Evolutionary conservation across 2,888 invertebrate genomes (phyloP).

Genomic region (Julus scandinavius): DNA sequence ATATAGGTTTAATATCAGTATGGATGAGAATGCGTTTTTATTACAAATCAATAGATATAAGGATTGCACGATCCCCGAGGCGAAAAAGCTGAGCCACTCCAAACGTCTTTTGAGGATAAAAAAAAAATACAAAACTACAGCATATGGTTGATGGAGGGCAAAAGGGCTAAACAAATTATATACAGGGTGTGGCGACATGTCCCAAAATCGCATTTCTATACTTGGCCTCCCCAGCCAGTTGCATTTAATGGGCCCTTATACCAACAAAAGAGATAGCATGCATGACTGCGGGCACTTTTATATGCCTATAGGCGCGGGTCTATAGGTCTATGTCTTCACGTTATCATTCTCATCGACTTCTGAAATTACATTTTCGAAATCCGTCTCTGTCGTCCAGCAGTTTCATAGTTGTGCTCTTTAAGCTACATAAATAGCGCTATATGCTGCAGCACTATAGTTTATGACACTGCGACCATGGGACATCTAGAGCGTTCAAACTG

Average conservation of each 20-base stretch:
- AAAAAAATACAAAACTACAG: slow-evolving; percentile 16
- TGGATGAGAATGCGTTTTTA: slow-evolving; percentile 33
- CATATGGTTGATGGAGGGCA: slow-evolving; percentile 33
- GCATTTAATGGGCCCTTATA: slow-evolving; percentile 6
- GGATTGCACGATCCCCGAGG: slow-evolving; percentile 27
- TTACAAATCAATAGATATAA: slow-evolving; percentile 33
- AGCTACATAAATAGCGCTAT: not conserved
- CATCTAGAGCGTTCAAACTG: not conserved
- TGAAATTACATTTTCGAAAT: slow-evolving; percentile 21
- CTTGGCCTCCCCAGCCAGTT: slow-evolving; percentile 15
- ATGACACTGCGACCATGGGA: not conserved
- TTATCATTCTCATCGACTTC: slow-evolving; percentile 24
- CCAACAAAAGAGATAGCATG: slow-evolving; percentile 18
- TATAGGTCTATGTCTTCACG: not conserved
- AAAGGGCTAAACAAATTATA: slow-evolving; percentile 33
- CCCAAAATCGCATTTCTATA: not conserved
- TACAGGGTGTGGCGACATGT: not conserved
- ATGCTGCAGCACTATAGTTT: not conserved
- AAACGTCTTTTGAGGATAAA: slow-evolving; percentile 22
- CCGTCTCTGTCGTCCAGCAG: slow-evolving; percentile 13
- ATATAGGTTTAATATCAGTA: slow-evolving; percentile 26
- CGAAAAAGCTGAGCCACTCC: slow-evolving; percentile 33
- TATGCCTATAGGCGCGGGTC: not conserved
- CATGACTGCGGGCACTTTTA: slow-evolving; percentile 19
- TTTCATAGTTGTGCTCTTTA: not conserved